Evolutionary conservation across 2,888 invertebrate genomes (phyloP).

Genomic region (Cylloceria caligata): DNA sequence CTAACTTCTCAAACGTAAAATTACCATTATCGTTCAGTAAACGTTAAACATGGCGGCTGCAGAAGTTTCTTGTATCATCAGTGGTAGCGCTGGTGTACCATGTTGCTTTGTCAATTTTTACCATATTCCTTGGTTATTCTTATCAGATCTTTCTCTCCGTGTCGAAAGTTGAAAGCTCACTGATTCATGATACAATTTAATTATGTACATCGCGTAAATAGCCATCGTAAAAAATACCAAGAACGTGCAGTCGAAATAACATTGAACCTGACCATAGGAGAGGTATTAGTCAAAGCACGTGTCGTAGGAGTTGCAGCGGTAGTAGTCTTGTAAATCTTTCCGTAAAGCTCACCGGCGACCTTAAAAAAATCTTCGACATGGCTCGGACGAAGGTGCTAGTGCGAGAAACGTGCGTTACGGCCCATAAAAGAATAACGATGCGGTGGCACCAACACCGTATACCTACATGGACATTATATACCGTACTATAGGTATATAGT

Average conservation of each 20-base stretch:
- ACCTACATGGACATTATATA: slow-evolving; percentile 8
- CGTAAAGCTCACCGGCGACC: slow-evolving; percentile 22
- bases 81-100: too few relatives aligned
- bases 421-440: slow-evolving; percentile 62
- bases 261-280: not conserved
- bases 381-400: slow-evolving; percentile 21
- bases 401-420: slow-evolving; percentile 57
- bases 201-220: slow-evolving; percentile 2
- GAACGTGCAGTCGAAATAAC: not conserved
- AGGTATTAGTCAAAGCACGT: not conserved
- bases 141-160: too few relatives aligned
- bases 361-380: slow-evolving; percentile 36
- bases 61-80: too few relatives aligned
- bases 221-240: not conserved
- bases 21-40: too few relatives aligned
- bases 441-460: slow-evolving; percentile 48
- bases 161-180: not conserved
- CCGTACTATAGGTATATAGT: slow-evolving; percentile 6
- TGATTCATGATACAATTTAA: not conserved
- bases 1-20: too few relatives aligned
- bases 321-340: not conserved
- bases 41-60: too few relatives aligned
- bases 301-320: too few relatives aligned
- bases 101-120: too few relatives aligned
- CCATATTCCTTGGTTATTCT: too few relatives aligned